phyloP scores from a whole-genome alignment of 1,140 invertebrate genomes.

The Limonius californicus region DNA sequence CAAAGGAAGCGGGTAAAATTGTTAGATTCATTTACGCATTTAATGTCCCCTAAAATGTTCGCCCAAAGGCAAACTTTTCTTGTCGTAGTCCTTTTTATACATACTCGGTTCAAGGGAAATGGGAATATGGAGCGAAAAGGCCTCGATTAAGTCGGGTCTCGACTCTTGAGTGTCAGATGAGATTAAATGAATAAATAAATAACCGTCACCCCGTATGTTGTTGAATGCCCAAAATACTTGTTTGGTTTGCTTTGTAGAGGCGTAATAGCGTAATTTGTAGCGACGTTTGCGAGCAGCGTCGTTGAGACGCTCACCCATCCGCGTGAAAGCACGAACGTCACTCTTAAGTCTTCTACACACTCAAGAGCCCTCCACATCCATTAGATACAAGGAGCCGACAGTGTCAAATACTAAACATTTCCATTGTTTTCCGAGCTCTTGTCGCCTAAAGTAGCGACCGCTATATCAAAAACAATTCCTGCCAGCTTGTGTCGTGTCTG shows the following conservation, averaged over 20 bases:
- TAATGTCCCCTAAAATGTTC: too few species aligned
- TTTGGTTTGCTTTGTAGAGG: neutral
- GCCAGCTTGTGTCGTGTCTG: neutral
- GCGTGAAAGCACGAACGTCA: conserved; percentile 7
- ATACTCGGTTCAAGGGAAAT: neutral
- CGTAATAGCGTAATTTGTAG: conserved; percentile 1
- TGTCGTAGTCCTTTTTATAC: neutral
- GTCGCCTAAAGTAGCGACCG: conserved; percentile 4
- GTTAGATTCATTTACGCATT: too few species aligned
- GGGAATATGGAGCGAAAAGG: conserved; percentile 3
- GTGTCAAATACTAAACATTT: conserved; percentile 24
- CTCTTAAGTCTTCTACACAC: conserved; percentile 16
- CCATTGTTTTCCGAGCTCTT: conserved; percentile 24
- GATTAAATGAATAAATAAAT: conserved; percentile 11
- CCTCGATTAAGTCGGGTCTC: neutral
- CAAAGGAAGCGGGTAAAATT: too few species aligned
- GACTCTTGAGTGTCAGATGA: conserved; percentile 7
- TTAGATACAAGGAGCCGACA: conserved; percentile 24
- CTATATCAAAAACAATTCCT: conserved; percentile 1
- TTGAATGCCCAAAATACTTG: conserved; percentile 4
- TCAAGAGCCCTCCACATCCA: conserved; percentile 20
- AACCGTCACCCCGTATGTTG: neutral
- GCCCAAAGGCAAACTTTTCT: too few species aligned
- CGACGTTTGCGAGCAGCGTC: neutral
- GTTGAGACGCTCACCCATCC: neutral